Evolutionary conservation across 2,113 vertebrate genomes (phyloP).

Genomic region (Nibea coibor): DNA sequence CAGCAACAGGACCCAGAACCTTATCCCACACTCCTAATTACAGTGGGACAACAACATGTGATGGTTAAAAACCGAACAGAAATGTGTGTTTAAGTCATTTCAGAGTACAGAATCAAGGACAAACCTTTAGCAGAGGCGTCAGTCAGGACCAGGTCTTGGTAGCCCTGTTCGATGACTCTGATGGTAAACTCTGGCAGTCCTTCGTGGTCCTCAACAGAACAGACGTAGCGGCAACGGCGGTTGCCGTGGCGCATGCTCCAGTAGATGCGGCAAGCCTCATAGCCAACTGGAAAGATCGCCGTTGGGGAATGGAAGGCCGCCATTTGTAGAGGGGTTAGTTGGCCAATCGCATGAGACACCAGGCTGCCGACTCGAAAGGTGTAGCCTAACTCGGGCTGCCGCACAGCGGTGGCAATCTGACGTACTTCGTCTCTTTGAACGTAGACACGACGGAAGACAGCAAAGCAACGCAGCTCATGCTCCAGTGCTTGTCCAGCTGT

Average conservation of each 20-base stretch:
- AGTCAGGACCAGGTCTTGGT: constrained; percentile 91
- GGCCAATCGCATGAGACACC: constrained; percentile 92
- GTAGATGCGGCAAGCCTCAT: constrained; percentile 95
- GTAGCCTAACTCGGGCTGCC: constrained; percentile 92
- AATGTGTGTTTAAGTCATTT: no score
- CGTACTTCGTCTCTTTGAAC: constrained; percentile 95
- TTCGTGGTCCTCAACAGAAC: constrained; percentile 91
- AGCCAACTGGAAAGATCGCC: constrained; percentile 94
- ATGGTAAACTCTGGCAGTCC: constrained; percentile 90
- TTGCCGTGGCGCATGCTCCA: constrained; percentile 98
- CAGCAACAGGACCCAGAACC: constrained; percentile 92
- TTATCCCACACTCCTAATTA: constrained; percentile 96
- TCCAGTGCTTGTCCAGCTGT: constrained; percentile 84
- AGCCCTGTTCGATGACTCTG: constrained; percentile 93
- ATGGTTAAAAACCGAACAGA: constrained; percentile 2
- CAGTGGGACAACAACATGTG: constrained; percentile 18
- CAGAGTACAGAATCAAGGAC: neutral
- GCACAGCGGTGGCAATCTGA: constrained; percentile 93
- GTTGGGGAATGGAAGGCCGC: constrained; percentile 90
- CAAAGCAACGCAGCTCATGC: constrained; percentile 95
- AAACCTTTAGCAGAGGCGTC: constrained; percentile 92
- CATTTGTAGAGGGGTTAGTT: constrained; percentile 94
- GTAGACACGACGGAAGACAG: constrained; percentile 95
- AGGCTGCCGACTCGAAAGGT: constrained; percentile 97
- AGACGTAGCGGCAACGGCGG: constrained; percentile 93